These are phyloP conservation scores for Dryobates pubescens DNA, from an alignment of 2,797 vertebrate genomes.

Conservation along the genomic window DNA sequence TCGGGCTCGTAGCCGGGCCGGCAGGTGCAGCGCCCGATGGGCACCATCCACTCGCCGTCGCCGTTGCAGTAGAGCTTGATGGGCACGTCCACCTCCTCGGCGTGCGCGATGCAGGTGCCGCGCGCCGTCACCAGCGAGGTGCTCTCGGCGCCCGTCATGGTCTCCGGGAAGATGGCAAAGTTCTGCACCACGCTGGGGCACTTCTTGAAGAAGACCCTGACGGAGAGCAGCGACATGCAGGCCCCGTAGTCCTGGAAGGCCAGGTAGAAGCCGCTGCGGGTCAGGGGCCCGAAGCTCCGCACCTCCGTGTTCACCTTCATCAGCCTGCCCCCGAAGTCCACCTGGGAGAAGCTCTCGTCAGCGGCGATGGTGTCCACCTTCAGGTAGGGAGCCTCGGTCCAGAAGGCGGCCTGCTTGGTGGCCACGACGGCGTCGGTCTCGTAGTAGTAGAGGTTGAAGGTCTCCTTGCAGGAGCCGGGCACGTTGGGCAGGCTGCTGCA, in stretches of 20 bases:
- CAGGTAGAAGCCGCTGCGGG: constrained; percentile 95
- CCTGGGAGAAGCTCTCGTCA: constrained; percentile 97
- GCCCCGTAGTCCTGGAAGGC: constrained; percentile 98
- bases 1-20: constrained; percentile 96
- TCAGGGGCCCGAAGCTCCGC: constrained; percentile 94
- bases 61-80: constrained; percentile 99
- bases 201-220: constrained; percentile 97
- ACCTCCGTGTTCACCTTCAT: constrained; percentile 99
- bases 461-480: constrained; percentile 97
- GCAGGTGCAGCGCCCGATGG: constrained; percentile 96
- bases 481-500: constrained; percentile 98
- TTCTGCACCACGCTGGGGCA: constrained; percentile 98
- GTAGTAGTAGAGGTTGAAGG: constrained; percentile 98
- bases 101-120: constrained; percentile 93
- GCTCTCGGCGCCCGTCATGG: constrained; percentile 97
- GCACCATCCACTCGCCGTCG: constrained; percentile 98
- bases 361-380: constrained; percentile 99
- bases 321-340: constrained; percentile 95
- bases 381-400: constrained; percentile 97
- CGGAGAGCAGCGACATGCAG: constrained; percentile 97
- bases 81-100: constrained; percentile 95
- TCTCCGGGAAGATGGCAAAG: constrained; percentile 96
- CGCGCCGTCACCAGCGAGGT: constrained; percentile 95
- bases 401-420: constrained; percentile 94
- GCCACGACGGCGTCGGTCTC: constrained; percentile 95